Conservation (phyloP, 1,140 invertebrate genomes). For the Stratiolaelaps scimitus region DNA sequence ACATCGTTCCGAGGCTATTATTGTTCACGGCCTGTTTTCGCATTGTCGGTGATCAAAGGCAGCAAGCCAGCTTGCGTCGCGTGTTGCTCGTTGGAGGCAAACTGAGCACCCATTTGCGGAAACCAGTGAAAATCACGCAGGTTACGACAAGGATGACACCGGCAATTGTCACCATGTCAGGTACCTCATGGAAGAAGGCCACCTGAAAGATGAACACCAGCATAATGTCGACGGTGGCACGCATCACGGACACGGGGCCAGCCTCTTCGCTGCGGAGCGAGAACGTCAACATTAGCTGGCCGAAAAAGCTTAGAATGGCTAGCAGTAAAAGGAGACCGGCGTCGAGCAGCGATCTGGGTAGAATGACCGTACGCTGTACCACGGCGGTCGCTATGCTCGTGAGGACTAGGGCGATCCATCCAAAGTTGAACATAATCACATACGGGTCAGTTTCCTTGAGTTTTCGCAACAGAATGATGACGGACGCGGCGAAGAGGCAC, state of each 20-base stretch:
- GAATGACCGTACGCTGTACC: conserved; percentile 58
- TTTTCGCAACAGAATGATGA: conserved; percentile 65
- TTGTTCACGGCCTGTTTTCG: too few species aligned
- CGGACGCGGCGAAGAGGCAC: conserved; percentile 64
- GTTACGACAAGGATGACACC: conserved; percentile 67
- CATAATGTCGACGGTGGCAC: conserved; percentile 56
- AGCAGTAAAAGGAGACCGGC: conserved; percentile 52
- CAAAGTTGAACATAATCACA: conserved; percentile 77
- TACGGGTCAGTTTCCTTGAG: conserved; percentile 73
- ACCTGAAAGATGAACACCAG: conserved; percentile 77
- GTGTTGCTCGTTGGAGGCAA: conserved; percentile 36
- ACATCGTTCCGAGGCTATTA: too few species aligned
- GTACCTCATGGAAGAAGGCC: conserved; percentile 56
- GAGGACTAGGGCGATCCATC: conserved; percentile 63
- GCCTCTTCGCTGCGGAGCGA: conserved; percentile 37
- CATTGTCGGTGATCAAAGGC: too few species aligned
- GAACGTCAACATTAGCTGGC: conserved; percentile 36
- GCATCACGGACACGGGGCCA: conserved; percentile 37
- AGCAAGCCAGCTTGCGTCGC: conserved; percentile 31
- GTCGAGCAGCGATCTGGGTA: conserved; percentile 63
- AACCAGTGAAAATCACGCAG: conserved; percentile 63
- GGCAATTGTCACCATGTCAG: conserved; percentile 61
- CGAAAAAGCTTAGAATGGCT: conserved; percentile 35
- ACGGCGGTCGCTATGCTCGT: conserved; percentile 58
- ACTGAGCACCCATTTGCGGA: conserved; percentile 66